Base-by-base conservation (phyloP, 2,113 vertebrate species). In the Hippocampus guttulatus region DNA sequence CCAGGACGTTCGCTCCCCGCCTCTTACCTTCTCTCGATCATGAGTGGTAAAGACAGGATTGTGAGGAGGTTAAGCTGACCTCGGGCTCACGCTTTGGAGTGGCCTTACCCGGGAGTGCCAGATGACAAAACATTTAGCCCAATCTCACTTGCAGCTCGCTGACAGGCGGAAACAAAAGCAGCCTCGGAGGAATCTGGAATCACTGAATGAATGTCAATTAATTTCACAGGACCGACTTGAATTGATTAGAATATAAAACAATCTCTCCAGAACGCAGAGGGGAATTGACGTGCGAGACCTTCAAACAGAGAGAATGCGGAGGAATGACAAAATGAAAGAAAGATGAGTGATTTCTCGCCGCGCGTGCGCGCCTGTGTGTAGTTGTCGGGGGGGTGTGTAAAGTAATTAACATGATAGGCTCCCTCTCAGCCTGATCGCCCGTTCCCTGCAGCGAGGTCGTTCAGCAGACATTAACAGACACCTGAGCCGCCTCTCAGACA, bases 221-320 rank as follows among this genome's bases (percentile, higher is more conserved):
- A 90, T 90, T 90, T 90, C 84, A 81, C 82, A 80, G 87, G 83
- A 86, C 75, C 69, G 81, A 82, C 81, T 87, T 87, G 89, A 90
- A 90, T 90, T 89, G 88, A 90, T 90, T 90, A 88, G 87, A 90
- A 90, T 90, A 90, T 90, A 89, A 90, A 90, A 88, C 88, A 88
- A 90, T 88, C 88, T 88, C 88, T 89, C 85, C 88, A 78, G 88
- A 89, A 88, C 87, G 89, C 89, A 89, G 80, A 88, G 73, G 89
- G 89, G 89, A 90, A 90, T 90, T 89, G 88, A 90, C 81, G 89
- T 90, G 88, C 83, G 83, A 88, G 87, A 87, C 85, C 87, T 90
- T 90, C 89, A 88, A 88, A 90, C 75, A 75, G 75, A 47, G 21
- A 64, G 79, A 86, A 77, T 54, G 73, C 85, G 79, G 76, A 81